Conservation (phyloP, 2,113 vertebrate species). For the Canis aureus region DNA sequence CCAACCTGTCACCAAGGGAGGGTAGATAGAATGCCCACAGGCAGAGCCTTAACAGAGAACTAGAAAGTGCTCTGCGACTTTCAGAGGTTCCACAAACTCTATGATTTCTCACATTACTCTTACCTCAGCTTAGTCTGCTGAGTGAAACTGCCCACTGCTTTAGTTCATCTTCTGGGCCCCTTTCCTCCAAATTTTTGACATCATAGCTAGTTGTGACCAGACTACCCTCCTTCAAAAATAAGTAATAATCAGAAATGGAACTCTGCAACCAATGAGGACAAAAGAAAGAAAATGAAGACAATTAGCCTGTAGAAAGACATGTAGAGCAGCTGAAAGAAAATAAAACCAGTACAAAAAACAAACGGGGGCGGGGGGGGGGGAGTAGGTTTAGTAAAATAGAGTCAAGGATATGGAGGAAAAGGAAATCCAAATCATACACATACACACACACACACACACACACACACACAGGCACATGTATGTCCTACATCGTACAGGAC, state of each 20-base stretch:
- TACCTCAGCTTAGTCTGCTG: neutral
- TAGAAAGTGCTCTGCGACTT: neutral
- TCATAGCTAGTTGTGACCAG: neutral
- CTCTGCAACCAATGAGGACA: neutral
- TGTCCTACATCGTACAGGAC: neutral
- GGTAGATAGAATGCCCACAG: neutral
- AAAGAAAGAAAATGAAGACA: neutral
- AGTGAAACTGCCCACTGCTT: neutral
- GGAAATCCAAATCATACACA: neutral
- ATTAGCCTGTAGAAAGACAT: neutral
- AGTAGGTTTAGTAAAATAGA: neutral
- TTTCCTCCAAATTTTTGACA: neutral
- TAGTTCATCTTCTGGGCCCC: neutral
- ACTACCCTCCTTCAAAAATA: neutral
- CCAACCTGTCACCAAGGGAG: neutral
- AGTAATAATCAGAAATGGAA: neutral
- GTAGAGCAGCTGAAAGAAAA: slow-evolving; percentile 19
- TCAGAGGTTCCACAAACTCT: neutral
- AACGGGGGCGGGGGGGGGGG: neutral
- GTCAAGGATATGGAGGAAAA: neutral
- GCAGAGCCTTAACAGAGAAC: neutral
- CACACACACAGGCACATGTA: neutral
- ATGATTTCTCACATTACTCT: neutral
- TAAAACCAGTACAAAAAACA: neutral
- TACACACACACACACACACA: neutral